Conservation (phyloP, 2,888 invertebrate genomes). For the Noctua comes region DNA sequence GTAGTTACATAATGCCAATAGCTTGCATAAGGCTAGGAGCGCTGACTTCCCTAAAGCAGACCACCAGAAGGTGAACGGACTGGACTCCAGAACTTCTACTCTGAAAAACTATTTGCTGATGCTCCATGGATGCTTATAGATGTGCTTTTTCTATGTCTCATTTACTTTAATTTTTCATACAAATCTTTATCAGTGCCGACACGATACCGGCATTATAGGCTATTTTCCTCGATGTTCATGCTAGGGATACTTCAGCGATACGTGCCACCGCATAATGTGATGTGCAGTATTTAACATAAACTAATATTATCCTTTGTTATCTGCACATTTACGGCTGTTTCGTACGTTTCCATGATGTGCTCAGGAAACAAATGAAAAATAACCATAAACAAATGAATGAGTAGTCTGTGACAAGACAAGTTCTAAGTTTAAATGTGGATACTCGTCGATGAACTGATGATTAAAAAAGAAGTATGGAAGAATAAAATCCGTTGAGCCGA, state of each 20-base stretch:
- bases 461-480: not conserved
- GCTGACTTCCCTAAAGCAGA: not conserved
- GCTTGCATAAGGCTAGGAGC: not conserved
- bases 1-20: not conserved
- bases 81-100: no score
- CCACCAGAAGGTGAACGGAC: not conserved
- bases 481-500: not conserved
- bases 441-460: not conserved
- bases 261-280: slow-evolving; percentile 39
- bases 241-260: not conserved
- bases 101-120: not conserved
- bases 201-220: not conserved
- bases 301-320: slow-evolving; percentile 24
- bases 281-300: slow-evolving; percentile 12
- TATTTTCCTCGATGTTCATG: not conserved
- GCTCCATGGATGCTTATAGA: not conserved
- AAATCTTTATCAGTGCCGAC: slow-evolving; percentile 8
- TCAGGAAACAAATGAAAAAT: slow-evolving; percentile 17
- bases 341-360: slow-evolving; percentile 3
- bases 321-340: slow-evolving; percentile 13
- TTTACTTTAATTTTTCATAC: not conserved
- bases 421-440: not conserved
- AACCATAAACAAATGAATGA: not conserved
- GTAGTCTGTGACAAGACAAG: not conserved
- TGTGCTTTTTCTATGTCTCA: not conserved